Evolutionary conservation across 2,113 vertebrate genomes (phyloP), one percentile per base, ranked within the genome.

Genomic region (Entelurus aequoreus): DNA sequence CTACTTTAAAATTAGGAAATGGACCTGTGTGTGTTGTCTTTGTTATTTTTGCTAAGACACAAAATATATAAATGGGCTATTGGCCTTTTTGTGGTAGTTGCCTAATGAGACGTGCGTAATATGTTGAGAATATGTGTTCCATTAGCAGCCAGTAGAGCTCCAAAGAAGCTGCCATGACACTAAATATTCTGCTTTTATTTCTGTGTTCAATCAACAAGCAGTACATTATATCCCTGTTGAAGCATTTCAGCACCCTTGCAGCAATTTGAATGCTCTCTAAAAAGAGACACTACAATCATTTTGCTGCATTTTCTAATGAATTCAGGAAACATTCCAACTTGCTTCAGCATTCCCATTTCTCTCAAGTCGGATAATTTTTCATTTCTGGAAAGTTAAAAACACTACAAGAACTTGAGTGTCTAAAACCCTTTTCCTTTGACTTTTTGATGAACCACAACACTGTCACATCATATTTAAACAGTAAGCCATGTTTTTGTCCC

Each of bases 211-310:
- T 57, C 5, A 44, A 49, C 56, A 65, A 72, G 54, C 65, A 68
- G 69, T 72, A 35, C 60, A 49, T 68, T 66, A 72, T 62, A 76
- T 80, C 72, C 64, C 69, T 64, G 60, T 70, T 68, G 71, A 87
- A 82, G 62, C 81, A 80, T 81, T 84, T 70, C 75, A 48, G 53
- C 63, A 83, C 75, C 78, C 69, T 60, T 74, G 70, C 67, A 63
- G 67, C 64, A 70, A 60, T 82, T 73, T 75, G 50, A 84, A 80
- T 81, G 75, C 86, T 89, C 86, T 90, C 86, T 88, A 84, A 89
- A 81, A 81, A 16, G 11, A 44, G 38, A 70, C 44, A 66, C 49
- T 58, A 57, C 58, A 68, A 63, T 67, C 36, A 42, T 68, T 70
- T 76, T 70, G 54, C 72, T 80, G 55, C 67, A 36, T 83, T 61